These are phyloP conservation scores for Hypena proboscidalis DNA, from an alignment of 2,888 invertebrate species.

Conservation along the genomic window DNA sequence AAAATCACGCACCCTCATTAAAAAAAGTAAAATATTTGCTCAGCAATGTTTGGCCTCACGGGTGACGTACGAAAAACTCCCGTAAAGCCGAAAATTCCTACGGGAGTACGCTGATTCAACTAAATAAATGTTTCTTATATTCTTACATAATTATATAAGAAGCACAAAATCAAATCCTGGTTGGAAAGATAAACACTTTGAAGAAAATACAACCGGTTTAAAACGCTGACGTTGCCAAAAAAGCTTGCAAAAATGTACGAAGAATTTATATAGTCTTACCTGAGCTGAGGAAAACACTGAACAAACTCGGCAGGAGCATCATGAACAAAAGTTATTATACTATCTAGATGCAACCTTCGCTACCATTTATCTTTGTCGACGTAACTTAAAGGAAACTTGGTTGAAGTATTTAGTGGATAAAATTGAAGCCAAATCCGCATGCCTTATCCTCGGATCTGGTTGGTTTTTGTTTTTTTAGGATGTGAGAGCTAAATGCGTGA, in stretches of 20 bases:
- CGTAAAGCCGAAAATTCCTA: too few relatives aligned
- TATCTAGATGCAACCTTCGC: conserved; percentile 65
- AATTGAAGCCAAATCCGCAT: conserved; percentile 65
- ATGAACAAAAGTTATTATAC: conserved; percentile 66
- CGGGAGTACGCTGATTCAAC: too few relatives aligned
- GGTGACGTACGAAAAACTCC: too few relatives aligned
- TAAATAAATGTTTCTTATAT: not conserved
- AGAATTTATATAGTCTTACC: conserved; percentile 59
- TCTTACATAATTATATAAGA: conserved; percentile 9
- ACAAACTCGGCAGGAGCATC: conserved; percentile 48
- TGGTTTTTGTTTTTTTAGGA: conserved; percentile 25
- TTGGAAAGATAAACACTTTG: conserved; percentile 18
- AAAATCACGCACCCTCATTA: too few relatives aligned
- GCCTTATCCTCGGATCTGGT: conserved; percentile 52
- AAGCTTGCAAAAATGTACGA: conserved; percentile 37
- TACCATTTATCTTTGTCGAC: conserved; percentile 69
- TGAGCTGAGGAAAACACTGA: conserved; percentile 52
- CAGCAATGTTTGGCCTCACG: too few relatives aligned
- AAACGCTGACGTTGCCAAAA: conserved; percentile 46
- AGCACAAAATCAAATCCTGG: conserved; percentile 20
- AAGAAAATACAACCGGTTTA: conserved; percentile 39
- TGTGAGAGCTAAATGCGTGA: not conserved
- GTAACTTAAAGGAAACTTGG: conserved; percentile 53
- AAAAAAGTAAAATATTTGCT: too few relatives aligned
- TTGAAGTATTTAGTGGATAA: conserved; percentile 61